phyloP scores from a whole-genome alignment of 2,888 invertebrate species.

The Drosophila macrospina region DNA sequence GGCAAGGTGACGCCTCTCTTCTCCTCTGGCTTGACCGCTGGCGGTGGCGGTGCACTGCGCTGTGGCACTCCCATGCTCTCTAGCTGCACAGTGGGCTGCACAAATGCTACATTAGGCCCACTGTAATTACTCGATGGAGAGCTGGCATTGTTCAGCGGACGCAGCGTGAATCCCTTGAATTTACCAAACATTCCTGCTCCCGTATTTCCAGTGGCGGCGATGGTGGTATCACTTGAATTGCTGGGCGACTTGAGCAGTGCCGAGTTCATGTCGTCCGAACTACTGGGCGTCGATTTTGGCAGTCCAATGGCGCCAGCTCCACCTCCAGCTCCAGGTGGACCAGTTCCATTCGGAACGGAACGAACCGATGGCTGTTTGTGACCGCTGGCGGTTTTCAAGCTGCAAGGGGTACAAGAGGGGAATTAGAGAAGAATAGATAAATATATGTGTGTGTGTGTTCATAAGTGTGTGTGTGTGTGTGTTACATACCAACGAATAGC shows the following conservation, averaged over 20 bases:
- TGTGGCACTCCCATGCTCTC: constrained; percentile 84
- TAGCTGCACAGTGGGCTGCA: constrained; percentile 83
- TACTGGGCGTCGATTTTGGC: constrained; percentile 87
- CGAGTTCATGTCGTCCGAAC: constrained; percentile 90
- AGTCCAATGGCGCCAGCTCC: constrained; percentile 64
- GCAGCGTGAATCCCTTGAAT: constrained; percentile 93
- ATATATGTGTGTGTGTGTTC: background rate
- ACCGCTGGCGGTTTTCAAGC: constrained; percentile 81
- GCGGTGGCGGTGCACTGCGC: constrained; percentile 88
- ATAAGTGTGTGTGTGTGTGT: constrained; percentile 16
- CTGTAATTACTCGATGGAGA: constrained; percentile 79
- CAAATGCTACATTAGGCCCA: constrained; percentile 87
- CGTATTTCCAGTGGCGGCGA: constrained; percentile 83
- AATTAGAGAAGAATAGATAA: background rate
- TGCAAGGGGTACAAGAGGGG: constrained; percentile 49
- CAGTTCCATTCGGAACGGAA: constrained; percentile 58
- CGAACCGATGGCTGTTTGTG: constrained; percentile 67
- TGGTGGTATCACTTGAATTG: constrained; percentile 86
- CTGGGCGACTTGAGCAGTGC: constrained; percentile 88
- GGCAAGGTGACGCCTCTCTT: constrained; percentile 62
- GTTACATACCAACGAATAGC: constrained; percentile 47
- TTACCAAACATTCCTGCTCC: constrained; percentile 92
- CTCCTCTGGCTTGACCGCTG: constrained; percentile 85
- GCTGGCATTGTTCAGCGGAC: constrained; percentile 82
- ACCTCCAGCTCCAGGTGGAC: constrained; percentile 47